These are phyloP conservation scores for Drosophila auraria DNA, from an alignment of 1,140 invertebrate species.

Conservation along the genomic window DNA sequence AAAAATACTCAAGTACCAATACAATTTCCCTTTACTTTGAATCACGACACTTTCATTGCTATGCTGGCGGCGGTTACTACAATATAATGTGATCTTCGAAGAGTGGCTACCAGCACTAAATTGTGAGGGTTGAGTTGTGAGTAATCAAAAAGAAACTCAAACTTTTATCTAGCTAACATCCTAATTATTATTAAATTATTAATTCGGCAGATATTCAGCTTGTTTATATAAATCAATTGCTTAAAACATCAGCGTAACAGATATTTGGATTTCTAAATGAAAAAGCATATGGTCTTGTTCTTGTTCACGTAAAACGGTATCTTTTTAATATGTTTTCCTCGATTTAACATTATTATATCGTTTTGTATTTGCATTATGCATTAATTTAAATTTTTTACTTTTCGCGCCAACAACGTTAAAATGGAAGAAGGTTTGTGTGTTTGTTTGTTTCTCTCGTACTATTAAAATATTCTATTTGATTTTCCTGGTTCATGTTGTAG, in stretches of 20 bases:
- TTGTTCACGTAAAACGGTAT: conserved; percentile 71
- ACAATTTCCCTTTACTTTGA: conserved; percentile 12
- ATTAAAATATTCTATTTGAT: conserved; percentile 76
- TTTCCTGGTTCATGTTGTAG: conserved; percentile 58
- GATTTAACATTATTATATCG: conserved; percentile 73
- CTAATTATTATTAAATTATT: no score
- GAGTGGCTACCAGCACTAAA: neutral
- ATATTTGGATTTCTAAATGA: neutral
- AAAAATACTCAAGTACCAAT: neutral
- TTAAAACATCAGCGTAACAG: neutral
- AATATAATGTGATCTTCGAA: neutral
- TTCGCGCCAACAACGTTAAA: conserved; percentile 80
- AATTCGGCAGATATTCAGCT: no score
- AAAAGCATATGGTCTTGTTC: conserved; percentile 1
- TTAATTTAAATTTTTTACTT: conserved; percentile 73
- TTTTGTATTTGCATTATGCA: conserved; percentile 47
- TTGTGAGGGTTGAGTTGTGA: neutral
- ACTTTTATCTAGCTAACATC: neutral
- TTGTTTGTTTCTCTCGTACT: conserved; percentile 38
- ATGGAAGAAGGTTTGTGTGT: conserved; percentile 81
- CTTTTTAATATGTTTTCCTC: conserved; percentile 75
- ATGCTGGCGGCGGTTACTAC: neutral
- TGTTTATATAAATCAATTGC: no score
- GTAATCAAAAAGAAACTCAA: neutral
- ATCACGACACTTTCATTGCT: conserved; percentile 20